Evolutionary conservation across 2,113 vertebrate species (phyloP).

Genomic region (Isichthys henryi): DNA sequence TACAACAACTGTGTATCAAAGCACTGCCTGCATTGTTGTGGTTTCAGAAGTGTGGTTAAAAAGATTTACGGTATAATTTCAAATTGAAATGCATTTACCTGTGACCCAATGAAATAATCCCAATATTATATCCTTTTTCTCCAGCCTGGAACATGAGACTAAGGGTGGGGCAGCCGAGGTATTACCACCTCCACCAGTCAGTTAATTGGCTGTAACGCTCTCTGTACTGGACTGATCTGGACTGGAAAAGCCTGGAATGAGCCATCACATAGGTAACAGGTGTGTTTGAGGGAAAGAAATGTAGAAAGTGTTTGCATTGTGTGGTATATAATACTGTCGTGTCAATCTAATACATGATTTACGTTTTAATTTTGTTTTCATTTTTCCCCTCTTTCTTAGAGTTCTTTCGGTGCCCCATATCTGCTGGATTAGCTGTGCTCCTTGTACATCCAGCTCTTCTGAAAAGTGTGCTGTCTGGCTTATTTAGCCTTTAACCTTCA

Average conservation of each 20-base stretch:
- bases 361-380: not conserved
- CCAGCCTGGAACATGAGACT: conserved; percentile 8
- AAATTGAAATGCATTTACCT: not conserved
- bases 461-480: not conserved
- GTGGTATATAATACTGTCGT: not conserved
- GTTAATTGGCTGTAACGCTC: conserved; percentile 1
- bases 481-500: not conserved
- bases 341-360: not conserved
- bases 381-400: not conserved
- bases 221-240: not conserved
- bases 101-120: not conserved
- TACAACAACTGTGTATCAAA: not conserved
- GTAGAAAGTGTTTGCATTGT: not conserved
- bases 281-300: not conserved
- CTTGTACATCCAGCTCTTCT: not conserved
- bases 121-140: not conserved
- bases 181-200: not conserved
- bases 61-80: not conserved
- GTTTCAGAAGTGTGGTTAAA: not conserved
- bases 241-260: not conserved
- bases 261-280: conserved; percentile 4
- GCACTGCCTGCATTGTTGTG: not conserved
- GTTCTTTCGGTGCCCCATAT: not conserved
- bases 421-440: not conserved
- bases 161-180: too few relatives aligned